Percentiles rank a stretch among this genome's conserved stretches.
phyloP scores from a whole-genome alignment of 1,140 invertebrate genomes.

The Halictus rubicundus region DNA sequence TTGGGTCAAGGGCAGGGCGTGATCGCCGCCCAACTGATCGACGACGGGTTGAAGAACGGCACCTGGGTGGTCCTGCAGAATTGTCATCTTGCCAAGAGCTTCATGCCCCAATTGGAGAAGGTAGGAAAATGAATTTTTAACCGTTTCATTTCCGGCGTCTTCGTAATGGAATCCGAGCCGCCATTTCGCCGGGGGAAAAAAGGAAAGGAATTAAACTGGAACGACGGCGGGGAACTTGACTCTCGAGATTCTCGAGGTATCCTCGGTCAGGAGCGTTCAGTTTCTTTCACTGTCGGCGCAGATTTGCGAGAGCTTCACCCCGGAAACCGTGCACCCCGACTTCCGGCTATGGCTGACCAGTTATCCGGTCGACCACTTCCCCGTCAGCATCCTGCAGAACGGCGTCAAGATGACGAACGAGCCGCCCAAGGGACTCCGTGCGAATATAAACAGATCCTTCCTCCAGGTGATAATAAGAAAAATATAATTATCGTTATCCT shows the following conservation, averaged over 20 bases:
- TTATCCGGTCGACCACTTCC: conserved; percentile 94
- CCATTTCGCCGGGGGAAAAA: background rate
- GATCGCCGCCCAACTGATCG: conserved; percentile 92
- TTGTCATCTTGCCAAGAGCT: conserved; percentile 96
- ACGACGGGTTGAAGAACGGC: conserved; percentile 90
- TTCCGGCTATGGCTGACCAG: conserved; percentile 97
- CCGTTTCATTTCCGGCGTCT: background rate
- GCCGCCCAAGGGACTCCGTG: conserved; percentile 90
- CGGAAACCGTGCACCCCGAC: conserved; percentile 90
- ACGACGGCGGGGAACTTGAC: background rate
- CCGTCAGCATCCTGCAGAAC: conserved; percentile 95
- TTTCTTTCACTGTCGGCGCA: conserved; percentile 65
- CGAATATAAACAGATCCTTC: conserved; percentile 89
- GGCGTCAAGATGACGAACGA: conserved; percentile 98
- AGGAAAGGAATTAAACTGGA: background rate
- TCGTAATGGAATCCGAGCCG: background rate
- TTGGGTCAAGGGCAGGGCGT: conserved; percentile 96
- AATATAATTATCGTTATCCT: background rate
- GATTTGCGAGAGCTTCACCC: conserved; percentile 89
- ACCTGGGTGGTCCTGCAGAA: conserved; percentile 98
- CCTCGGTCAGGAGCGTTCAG: too few relatives aligned
- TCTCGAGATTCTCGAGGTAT: background rate
- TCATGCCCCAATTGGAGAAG: conserved; percentile 92
- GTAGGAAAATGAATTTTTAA: conserved; percentile 66
- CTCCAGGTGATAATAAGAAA: conserved; percentile 72